Evolutionary conservation across 2,888 invertebrate species (phyloP), one percentile per base, ranked within the genome.

Genomic region (Calliopum simillimum): DNA sequence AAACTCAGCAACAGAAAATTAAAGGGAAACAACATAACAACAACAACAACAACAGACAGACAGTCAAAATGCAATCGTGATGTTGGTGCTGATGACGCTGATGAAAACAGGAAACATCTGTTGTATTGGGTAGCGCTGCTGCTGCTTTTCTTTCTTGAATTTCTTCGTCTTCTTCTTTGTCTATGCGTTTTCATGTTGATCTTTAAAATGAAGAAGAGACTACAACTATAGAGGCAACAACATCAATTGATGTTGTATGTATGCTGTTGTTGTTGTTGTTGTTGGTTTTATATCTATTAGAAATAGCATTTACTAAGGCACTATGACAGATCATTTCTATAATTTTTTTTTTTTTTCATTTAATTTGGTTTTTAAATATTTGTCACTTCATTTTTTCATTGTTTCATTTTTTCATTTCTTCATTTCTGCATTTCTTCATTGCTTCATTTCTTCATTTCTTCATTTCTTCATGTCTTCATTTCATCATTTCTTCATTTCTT

Each of bases 1-100:
- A 69, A 68, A 69, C 59, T 53, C 44, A 71, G 12, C 21, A 12
- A 63, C 23, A 55, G 51, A 16, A 65, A 41, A 61, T 59, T 64
- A 62, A 43, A 58, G 68, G 63, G 58, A 70, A 68, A 64, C 64
- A 64, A 70, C n/a, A 63, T 58, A 21, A 55, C 43, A 68, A 69
- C 69, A 70, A 68, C 61, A 71, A 61, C 70, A 47, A 68, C 58
- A 68, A 73, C 56, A 16, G 16, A 56, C 56, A 21, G 19, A 49
- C 19, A 19, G 33, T 33, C 33, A 33, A 23, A 53, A 53, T 53
- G 53, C 23, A 23, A 53, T 61, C 61, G 23, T 43, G 55, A 53
- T 55, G 65, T 11, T 23, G 33, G 33, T 33, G 33, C 33, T 33
- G 33, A 33, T 33, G 33, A 33, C 33, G 33, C 33, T 33, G 25